These are phyloP conservation scores for Delia radicum DNA, from an alignment of 1,140 invertebrate genomes.

Conservation along the genomic window DNA sequence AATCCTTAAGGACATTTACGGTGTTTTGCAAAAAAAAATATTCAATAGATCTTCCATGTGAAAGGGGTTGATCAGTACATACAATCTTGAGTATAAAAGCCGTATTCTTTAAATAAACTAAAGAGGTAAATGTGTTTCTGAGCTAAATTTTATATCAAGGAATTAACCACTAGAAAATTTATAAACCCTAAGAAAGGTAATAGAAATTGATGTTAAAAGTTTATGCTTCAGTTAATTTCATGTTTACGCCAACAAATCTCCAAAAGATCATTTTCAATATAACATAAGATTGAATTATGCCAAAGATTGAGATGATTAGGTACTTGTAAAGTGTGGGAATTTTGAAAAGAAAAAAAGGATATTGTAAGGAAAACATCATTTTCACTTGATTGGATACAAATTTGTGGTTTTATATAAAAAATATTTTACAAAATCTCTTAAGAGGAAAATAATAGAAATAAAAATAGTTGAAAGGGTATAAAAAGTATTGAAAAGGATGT, in stretches of 20 bases:
- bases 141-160: background rate
- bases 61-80: background rate
- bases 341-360: background rate
- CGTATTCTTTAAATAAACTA: background rate
- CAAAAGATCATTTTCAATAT: background rate
- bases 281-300: background rate
- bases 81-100: background rate
- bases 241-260: background rate
- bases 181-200: background rate
- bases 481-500: background rate
- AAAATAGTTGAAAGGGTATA: background rate
- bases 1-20: background rate
- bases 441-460: background rate
- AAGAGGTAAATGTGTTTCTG: background rate
- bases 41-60: background rate
- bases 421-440: background rate
- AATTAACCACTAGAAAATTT: background rate
- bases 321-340: conserved; percentile 21
- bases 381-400: conserved; percentile 2
- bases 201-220: background rate
- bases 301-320: background rate
- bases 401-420: conserved; percentile 16
- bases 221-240: background rate
- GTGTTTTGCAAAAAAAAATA: too few relatives aligned
- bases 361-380: background rate